These are phyloP conservation scores for Circaetus cinerascens DNA, from an alignment of 2,113 vertebrate genomes.

Conservation along the genomic window DNA sequence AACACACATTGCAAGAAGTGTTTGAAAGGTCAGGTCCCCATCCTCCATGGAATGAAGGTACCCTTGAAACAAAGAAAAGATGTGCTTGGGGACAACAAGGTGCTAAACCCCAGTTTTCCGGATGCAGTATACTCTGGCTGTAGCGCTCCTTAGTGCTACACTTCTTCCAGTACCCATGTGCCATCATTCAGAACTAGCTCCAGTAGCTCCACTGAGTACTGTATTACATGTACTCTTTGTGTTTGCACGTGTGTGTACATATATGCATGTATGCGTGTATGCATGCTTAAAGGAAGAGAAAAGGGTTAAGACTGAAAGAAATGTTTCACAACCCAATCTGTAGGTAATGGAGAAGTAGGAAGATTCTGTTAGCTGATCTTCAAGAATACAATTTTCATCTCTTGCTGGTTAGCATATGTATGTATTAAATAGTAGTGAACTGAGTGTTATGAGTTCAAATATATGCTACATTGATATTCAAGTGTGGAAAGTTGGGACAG, in stretches of 20 bases:
- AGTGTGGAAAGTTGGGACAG: not conserved
- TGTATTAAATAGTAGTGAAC: not conserved
- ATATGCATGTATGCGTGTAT: not conserved
- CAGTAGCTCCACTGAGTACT: not conserved
- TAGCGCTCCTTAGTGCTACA: not conserved
- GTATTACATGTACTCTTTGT: not conserved
- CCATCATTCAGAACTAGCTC: not conserved
- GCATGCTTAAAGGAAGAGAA: not conserved
- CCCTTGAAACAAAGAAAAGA: not conserved
- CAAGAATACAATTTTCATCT: not conserved
- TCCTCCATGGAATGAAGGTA: not conserved
- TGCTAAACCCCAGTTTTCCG: not conserved
- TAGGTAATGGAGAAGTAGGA: not conserved
- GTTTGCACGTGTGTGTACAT: not conserved
- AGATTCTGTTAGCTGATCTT: not conserved
- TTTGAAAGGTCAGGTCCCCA: not conserved
- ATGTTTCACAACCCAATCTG: not conserved
- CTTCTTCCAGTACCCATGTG: not conserved
- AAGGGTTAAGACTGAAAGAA: not conserved
- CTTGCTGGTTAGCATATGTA: not conserved
- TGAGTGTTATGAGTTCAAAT: not conserved
- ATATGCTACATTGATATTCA: not conserved
- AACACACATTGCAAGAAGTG: not conserved
- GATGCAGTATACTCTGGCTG: not conserved
- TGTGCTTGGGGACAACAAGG: fast-evolving